Base-by-base conservation (phyloP, 2,113 vertebrate species). In the Albula goreensis region DNA sequence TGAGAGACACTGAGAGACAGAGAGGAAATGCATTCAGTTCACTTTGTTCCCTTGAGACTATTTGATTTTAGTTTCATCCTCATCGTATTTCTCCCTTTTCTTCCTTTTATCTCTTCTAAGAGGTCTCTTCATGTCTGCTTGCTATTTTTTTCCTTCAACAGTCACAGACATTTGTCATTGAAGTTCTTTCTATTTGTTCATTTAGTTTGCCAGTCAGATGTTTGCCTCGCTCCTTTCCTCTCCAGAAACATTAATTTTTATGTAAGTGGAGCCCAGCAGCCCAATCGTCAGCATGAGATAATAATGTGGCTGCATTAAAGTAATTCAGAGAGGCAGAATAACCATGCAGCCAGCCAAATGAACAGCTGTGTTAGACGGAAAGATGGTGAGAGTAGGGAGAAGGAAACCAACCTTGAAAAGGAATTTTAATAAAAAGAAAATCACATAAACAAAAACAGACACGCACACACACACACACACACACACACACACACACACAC, bases 401-500 rank as follows among this genome's bases (percentile, higher is more conserved):
- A 2, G 3, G 15, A 4, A 48, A 41, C 6, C 11, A 49, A 48
- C 77, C 11, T 48, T 50, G 78, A 50, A 79, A 15, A 79, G 78
- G 78, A 79, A 79, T 9, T 79, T 79, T 49, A 79, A 79, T 8
- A 31, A 31, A 74, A 82, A 57, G 10, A 60, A n/a, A 12, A 11
- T 78, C 41, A 79, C 63, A 4, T 56, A 52, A 41, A 41, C 31
- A 41, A 41, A 41, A 17, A 60, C 22, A 82, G 63, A 78, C 49
- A 51, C 52, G 79, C 25, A 85, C 56, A 82, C 52, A 70, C 50
- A 50, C 86, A 86, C 56, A 87, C 70, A 31, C 51, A 78, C 74
- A 57, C 77, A 85, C 84, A 57, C 77, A 56, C 84, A 12, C 84
- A 63, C 52, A 49, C 84, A 50, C 17, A 66, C 79, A 82, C 52